phyloP scores from a whole-genome alignment of 2,113 vertebrate genomes.

The Eudyptes chrysolophus region DNA sequence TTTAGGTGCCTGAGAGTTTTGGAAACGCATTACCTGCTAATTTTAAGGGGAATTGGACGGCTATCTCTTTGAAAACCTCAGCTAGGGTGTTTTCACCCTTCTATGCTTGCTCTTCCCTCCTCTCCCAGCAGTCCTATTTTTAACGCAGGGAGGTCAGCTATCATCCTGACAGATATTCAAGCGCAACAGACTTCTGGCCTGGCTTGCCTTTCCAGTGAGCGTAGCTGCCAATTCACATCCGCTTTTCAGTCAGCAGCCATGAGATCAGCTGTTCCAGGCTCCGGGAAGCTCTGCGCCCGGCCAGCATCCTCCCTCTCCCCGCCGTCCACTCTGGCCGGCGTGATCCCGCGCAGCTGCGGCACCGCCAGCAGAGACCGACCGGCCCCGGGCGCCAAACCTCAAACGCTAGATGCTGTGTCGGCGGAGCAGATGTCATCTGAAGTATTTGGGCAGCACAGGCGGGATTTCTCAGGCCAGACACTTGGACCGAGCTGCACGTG shows the following conservation, averaged over 20 bases:
- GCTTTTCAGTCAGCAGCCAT: conserved; percentile 37
- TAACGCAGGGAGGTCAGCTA: neutral
- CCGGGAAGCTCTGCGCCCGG: neutral
- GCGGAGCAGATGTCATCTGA: neutral
- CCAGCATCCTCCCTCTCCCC: conserved; percentile 18
- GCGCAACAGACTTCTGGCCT: neutral
- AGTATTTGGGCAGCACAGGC: neutral
- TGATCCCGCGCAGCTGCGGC: neutral
- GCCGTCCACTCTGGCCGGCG: neutral
- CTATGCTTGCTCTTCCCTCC: neutral
- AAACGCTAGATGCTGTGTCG: neutral
- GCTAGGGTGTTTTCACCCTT: neutral
- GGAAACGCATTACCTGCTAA: neutral
- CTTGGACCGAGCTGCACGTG: neutral
- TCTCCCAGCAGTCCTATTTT: neutral
- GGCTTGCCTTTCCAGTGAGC: neutral
- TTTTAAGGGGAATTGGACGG: neutral
- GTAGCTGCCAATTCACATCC: conserved; percentile 47
- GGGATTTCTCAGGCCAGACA: neutral
- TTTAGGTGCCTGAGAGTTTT: neutral
- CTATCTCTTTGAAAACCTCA: neutral
- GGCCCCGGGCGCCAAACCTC: neutral
- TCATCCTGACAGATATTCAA: neutral
- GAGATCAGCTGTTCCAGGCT: conserved; percentile 50
- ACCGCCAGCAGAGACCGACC: neutral